Evolutionary conservation across 2,113 vertebrate species (phyloP).

Genomic region (Onychorhynchus coronatus): DNA sequence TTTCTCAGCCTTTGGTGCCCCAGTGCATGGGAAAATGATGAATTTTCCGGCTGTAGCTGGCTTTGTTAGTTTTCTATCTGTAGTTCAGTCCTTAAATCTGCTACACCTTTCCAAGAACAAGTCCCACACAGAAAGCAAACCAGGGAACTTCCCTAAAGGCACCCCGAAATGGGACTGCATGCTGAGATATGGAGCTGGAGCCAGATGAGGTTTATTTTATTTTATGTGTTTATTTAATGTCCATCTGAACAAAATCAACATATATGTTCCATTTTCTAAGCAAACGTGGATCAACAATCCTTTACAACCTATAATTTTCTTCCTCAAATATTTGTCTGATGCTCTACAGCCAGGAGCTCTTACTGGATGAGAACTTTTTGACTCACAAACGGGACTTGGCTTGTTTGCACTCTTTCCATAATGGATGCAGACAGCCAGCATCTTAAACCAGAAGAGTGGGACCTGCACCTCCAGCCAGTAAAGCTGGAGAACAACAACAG

Average conservation of each 20-base stretch:
- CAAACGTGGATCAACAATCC: neutral
- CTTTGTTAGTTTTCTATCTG: neutral
- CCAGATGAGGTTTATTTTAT: neutral
- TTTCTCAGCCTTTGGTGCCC: neutral
- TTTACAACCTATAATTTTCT: conserved; percentile 1
- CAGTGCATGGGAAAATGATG: neutral
- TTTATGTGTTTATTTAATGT: neutral
- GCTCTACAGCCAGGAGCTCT: neutral
- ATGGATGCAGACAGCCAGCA: neutral
- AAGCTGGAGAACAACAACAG: neutral
- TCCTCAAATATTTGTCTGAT: neutral
- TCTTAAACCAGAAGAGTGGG: neutral
- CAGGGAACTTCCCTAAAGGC: neutral
- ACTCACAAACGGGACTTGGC: neutral
- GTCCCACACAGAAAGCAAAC: neutral
- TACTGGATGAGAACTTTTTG: neutral
- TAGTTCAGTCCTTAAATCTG: neutral
- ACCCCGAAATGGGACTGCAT: neutral
- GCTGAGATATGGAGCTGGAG: neutral
- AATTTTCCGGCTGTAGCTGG: neutral
- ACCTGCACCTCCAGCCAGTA: neutral
- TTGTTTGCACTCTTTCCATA: neutral
- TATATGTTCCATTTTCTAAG: neutral
- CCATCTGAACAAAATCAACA: neutral
- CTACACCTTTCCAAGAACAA: neutral